Percentiles rank a stretch among this genome's conserved stretches.
Conservation (phyloP, 2,113 vertebrate genomes). For the Ameiurus melas region DNA sequence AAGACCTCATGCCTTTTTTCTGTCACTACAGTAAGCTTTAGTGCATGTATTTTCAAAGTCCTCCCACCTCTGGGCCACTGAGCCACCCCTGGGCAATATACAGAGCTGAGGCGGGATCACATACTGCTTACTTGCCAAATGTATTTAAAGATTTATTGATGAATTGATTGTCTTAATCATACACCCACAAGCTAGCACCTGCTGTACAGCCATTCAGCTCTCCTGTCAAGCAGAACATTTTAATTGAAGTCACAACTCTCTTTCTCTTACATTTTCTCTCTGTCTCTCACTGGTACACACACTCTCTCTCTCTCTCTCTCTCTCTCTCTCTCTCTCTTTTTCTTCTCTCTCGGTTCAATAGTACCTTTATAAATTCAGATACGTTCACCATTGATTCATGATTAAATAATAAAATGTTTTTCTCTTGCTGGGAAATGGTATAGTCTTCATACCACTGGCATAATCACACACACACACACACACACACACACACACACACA, state of each 20-base stretch:
- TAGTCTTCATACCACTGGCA: background rate
- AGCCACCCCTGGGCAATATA: constrained; percentile 20
- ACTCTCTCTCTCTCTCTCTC: too few relatives aligned
- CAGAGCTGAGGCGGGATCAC: constrained; percentile 26
- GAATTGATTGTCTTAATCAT: constrained; percentile 47
- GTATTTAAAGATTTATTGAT: constrained; percentile 50
- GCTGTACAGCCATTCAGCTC: constrained; percentile 30
- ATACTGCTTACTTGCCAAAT: constrained; percentile 36
- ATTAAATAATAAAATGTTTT: background rate
- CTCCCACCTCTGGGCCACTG: constrained; percentile 26
- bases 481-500: too few relatives aligned
- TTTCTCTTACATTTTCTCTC: constrained; percentile 21
- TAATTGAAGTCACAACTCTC: constrained; percentile 46
- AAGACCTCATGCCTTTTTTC: too few relatives aligned
- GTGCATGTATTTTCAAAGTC: background rate
- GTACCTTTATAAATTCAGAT: background rate
- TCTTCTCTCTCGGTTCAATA: background rate
- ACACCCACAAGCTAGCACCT: constrained; percentile 40
- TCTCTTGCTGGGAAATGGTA: background rate
- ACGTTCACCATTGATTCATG: background rate
- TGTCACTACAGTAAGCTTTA: background rate
- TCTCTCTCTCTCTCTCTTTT: too few relatives aligned
- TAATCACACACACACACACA: too few relatives aligned
- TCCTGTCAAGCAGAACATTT: constrained; percentile 43
- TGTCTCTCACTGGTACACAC: background rate